Evolutionary conservation across 2,888 invertebrate species (phyloP), one percentile per base, ranked within the genome.

Genomic region (Stenotaenia linearis): DNA sequence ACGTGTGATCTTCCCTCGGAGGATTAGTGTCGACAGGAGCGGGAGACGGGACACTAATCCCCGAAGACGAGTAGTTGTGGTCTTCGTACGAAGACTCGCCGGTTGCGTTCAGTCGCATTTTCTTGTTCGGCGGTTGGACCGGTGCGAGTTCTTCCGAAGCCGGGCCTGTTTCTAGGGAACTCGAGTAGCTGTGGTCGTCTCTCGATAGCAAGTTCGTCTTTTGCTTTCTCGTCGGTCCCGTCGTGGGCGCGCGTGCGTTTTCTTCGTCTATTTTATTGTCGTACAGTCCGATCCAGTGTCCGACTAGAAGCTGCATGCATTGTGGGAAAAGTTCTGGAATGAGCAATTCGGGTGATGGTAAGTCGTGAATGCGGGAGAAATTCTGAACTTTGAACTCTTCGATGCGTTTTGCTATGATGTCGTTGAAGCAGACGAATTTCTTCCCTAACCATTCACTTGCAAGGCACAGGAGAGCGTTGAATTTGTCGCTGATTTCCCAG

Each of bases 281-380:
- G 30, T 80, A 80, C 2, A 80, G 75, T 21, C 80, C 80, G 28
- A 79, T 80, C 80, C 80, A 80, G 37, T 80, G 45, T n/a, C 80
- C 78, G 10, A 80, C 45, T 6, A 80, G 56, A 10, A 80, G 37
- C 45, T 50, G 35, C 80, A 80, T 80, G 25, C 80, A 80, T n/a
- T 78, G 61, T 5, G 80, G 80, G 75, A 80, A 80, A 18, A 80
- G 50, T 75, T 79, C 79, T 1, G 23, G 9, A 18, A 80, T 78
- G 9, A 80, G 28, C 9, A 30, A 35, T 32, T 80, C 50, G 12
- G 79, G 40, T 7, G 80, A 18, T 1, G 80, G 80, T 15, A 80
- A 18, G 18, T 80, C 80, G 10, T 79, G 79, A 28, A 78, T 50
- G 18, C 12, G 18, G 28, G 35, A 23, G 37, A 80, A 23, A 30